Evolutionary conservation across 2,888 invertebrate genomes (phyloP).

Genomic region (Caenorhabditis sp.): DNA sequence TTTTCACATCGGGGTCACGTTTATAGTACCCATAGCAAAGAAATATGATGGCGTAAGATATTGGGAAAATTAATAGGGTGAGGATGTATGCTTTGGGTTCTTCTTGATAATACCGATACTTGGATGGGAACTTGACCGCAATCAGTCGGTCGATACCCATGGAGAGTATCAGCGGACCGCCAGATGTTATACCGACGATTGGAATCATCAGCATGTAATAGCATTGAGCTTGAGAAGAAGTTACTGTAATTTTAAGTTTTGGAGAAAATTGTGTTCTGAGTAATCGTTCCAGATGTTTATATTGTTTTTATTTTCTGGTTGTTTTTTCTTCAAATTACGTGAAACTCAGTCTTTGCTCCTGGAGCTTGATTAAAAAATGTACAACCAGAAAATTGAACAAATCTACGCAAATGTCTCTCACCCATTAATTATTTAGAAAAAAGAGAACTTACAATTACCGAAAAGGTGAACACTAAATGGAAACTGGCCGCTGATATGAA

Average conservation of each 20-base stretch:
- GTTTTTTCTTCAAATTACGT: no score
- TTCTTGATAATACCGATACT: slow-evolving; percentile 45
- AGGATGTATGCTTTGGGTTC: slow-evolving; percentile 25
- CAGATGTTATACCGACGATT: slow-evolving; percentile 29
- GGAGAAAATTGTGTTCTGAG: neutral
- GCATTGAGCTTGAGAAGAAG: slow-evolving; percentile 30
- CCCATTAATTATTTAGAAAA: neutral
- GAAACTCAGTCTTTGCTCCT: no score
- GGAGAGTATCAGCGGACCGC: slow-evolving; percentile 38
- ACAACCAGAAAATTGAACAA: neutral
- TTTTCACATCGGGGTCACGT: slow-evolving; percentile 20
- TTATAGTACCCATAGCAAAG: slow-evolving; percentile 24
- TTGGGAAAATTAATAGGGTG: slow-evolving; percentile 29
- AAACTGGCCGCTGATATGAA: slow-evolving; percentile 44
- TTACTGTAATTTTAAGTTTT: slow-evolving; percentile 20
- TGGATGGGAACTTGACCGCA: slow-evolving; percentile 41
- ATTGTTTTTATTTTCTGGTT: no score
- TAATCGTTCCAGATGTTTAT: no score
- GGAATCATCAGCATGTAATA: slow-evolving; percentile 37
- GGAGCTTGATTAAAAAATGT: neutral
- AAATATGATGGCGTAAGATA: slow-evolving; percentile 21
- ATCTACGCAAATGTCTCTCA: neutral
- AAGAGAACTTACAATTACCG: slow-evolving; percentile 22
- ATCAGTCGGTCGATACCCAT: slow-evolving; percentile 48
- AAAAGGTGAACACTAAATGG: slow-evolving; percentile 40